Evolutionary conservation across 2,797 vertebrate species (phyloP).

Genomic region (Hyperoplus lanceolatus): DNA sequence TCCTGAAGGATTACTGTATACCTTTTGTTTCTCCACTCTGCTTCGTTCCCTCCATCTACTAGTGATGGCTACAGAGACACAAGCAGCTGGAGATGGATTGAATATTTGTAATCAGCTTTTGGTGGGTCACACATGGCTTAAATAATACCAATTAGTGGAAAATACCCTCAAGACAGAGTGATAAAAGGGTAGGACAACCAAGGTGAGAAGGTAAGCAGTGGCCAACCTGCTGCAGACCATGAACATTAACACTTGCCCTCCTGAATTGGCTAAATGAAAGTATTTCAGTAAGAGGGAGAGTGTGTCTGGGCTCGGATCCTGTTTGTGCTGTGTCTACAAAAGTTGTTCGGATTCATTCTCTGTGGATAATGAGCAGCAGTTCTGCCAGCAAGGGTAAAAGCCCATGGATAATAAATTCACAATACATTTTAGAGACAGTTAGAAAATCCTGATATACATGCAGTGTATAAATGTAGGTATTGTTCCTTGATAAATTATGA

Average conservation of each 20-base stretch:
- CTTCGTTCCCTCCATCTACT: slow-evolving; percentile 61
- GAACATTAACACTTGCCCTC: background rate
- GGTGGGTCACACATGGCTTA: slow-evolving; percentile 28
- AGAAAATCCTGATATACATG: background rate
- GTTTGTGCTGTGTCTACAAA: background rate
- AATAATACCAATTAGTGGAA: slow-evolving; percentile 34
- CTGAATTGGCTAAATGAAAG: background rate
- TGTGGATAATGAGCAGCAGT: background rate
- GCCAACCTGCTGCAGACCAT: background rate
- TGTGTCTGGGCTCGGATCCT: background rate
- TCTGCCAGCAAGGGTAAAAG: background rate
- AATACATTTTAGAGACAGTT: background rate
- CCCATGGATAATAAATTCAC: too few relatives aligned
- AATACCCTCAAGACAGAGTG: slow-evolving; percentile 6
- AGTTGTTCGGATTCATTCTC: background rate
- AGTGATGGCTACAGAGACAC: slow-evolving; percentile 52
- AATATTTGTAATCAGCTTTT: slow-evolving; percentile 48
- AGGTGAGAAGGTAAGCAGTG: slow-evolving; percentile 2
- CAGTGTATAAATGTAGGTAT: background rate
- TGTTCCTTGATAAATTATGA: background rate
- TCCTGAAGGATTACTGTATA: slow-evolving; percentile 76
- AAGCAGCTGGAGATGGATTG: slow-evolving; percentile 54
- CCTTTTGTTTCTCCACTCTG: slow-evolving; percentile 38
- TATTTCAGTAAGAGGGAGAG: background rate
- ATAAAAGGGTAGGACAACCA: slow-evolving; percentile 6